Conservation (phyloP, 1,140 invertebrate genomes). For the Apis dorsata region DNA sequence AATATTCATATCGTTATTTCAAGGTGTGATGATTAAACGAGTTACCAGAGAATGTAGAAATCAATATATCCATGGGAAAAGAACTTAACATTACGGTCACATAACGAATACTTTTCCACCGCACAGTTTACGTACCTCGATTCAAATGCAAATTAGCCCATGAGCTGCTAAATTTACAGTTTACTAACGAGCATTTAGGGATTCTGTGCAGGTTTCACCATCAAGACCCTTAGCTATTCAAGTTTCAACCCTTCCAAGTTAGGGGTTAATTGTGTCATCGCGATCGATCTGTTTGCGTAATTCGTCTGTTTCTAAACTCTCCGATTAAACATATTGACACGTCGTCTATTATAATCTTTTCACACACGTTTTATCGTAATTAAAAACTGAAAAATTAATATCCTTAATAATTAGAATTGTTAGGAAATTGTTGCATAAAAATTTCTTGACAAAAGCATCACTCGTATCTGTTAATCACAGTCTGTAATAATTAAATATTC, state of each 20-base stretch:
- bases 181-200: slow-evolving; percentile 61
- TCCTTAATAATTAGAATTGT: too few species aligned
- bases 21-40: background rate
- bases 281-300: slow-evolving; percentile 63
- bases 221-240: slow-evolving; percentile 61
- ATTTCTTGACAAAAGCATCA: too few species aligned
- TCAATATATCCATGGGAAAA: background rate
- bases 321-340: background rate
- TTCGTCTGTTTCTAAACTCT: background rate
- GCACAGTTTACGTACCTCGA: slow-evolving; percentile 10
- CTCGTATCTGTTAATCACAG: too few species aligned
- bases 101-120: background rate
- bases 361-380: too few species aligned
- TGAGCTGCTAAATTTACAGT: slow-evolving; percentile 48
- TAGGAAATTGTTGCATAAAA: too few species aligned
- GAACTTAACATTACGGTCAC: slow-evolving; percentile 9
- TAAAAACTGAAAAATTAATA: too few species aligned
- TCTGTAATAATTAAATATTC: too few species aligned
- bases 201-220: slow-evolving; percentile 54
- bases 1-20: too few species aligned
- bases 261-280: slow-evolving; percentile 64
- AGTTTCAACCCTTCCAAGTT: slow-evolving; percentile 60
- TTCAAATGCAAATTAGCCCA: slow-evolving; percentile 49
- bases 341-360: background rate
- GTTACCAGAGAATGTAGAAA: background rate